These are phyloP conservation scores for Trachurus trachurus DNA, from an alignment of 2,797 vertebrate species.

Conservation along the genomic window DNA sequence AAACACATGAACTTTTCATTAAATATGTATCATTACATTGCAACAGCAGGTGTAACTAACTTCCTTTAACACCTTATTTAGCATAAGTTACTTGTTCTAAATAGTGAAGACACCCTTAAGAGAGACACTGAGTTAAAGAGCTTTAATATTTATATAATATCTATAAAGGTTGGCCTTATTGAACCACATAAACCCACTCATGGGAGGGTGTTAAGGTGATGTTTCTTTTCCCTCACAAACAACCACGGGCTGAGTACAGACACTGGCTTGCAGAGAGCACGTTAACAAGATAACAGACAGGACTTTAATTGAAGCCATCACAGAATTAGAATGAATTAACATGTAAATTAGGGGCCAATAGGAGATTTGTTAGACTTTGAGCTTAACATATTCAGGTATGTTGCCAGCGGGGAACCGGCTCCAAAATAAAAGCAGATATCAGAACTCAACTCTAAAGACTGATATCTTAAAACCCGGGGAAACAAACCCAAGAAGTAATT, in stretches of 20 bases:
- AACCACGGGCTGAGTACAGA: conserved; percentile 9
- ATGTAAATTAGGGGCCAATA: conserved; percentile 5
- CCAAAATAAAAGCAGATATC: conserved; percentile 28
- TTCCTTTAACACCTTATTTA: background rate
- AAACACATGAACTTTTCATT: background rate
- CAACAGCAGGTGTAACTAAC: background rate
- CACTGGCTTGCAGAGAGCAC: background rate
- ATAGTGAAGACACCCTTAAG: background rate
- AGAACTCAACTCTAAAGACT: background rate
- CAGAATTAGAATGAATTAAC: conserved; percentile 36
- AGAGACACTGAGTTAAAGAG: background rate
- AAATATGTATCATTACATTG: background rate
- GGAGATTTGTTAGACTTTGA: conserved; percentile 13
- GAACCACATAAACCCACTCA: background rate
- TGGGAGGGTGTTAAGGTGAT: background rate
- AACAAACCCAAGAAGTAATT: conserved; percentile 18
- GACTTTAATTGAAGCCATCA: conserved; percentile 32
- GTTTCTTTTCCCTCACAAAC: conserved; percentile 6
- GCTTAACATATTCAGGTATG: conserved; percentile 16
- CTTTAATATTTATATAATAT: conserved; percentile 15
- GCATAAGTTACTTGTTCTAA: background rate
- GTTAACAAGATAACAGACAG: conserved; percentile 21
- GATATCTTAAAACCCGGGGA: conserved; percentile 15
- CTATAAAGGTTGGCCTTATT: background rate
- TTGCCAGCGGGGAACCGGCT: conserved; percentile 10